A percentile compares a stretch with the other conserved stretches of the same genome.
These are phyloP conservation scores for Meteorus sp. DNA, from an alignment of 1,140 invertebrate species.

Conservation along the genomic window DNA sequence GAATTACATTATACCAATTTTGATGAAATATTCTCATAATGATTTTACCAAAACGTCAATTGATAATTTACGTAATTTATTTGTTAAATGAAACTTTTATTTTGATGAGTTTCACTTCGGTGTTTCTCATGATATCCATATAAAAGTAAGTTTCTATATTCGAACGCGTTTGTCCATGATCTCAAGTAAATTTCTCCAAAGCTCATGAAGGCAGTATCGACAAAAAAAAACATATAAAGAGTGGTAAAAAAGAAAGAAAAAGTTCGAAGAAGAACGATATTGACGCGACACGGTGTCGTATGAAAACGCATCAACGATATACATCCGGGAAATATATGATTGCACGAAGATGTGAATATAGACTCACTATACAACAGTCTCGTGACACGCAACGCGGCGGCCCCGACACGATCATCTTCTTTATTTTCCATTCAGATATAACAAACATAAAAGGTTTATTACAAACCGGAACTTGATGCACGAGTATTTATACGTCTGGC, in stretches of 20 bases:
- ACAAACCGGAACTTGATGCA: not conserved
- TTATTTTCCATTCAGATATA: no score
- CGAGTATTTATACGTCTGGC: not conserved
- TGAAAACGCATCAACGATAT: not conserved
- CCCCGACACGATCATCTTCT: conserved; percentile 2
- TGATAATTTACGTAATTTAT: no score
- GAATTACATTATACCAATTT: no score
- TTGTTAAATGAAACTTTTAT: no score
- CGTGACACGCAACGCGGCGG: conserved; percentile 31
- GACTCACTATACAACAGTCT: conserved; percentile 23
- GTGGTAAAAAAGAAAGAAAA: conserved; percentile 17
- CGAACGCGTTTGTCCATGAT: conserved; percentile 6
- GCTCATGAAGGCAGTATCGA: conserved; percentile 9
- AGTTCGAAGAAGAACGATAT: conserved; percentile 27
- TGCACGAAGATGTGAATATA: conserved; percentile 26
- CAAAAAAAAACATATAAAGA: no score
- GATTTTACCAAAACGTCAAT: no score
- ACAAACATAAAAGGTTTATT: no score
- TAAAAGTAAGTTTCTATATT: no score
- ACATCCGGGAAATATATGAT: conserved; percentile 24
- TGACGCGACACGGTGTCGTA: conserved; percentile 27
- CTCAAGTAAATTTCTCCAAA: conserved; percentile 29
- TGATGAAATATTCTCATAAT: no score
- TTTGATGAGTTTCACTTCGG: no score
- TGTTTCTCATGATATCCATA: no score